Conservation (phyloP, 1,140 invertebrate species). For the Drosophila parabipectinata region DNA sequence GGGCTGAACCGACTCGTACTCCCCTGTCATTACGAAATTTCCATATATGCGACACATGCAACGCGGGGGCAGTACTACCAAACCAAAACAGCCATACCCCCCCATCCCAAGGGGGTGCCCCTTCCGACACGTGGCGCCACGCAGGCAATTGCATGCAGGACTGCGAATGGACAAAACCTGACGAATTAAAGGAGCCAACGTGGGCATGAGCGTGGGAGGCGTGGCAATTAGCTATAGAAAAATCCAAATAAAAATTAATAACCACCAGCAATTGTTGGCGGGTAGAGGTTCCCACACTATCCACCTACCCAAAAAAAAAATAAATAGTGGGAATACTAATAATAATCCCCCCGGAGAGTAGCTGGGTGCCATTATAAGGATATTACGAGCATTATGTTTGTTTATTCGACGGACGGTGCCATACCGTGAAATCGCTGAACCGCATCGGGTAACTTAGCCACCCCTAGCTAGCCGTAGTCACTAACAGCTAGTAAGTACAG, state of each 20-base stretch:
- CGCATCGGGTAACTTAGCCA: conserved; percentile 48
- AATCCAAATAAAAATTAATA: conserved; percentile 67
- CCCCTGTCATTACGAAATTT: conserved; percentile 72
- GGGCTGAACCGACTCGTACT: conserved; percentile 26
- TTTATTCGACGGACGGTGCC: conserved; percentile 62
- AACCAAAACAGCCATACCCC: neutral
- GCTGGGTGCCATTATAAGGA: conserved; percentile 47
- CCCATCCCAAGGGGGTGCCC: neutral
- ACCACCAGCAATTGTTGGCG: conserved; percentile 36
- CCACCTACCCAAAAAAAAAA: conserved; percentile 1
- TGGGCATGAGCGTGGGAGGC: conserved; percentile 23
- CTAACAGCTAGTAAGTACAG: conserved; percentile 52
- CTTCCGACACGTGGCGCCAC: conserved; percentile 29
- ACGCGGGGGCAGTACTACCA: conserved; percentile 8
- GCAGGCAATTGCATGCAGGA: conserved; percentile 27
- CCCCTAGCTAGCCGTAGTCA: conserved; percentile 36
- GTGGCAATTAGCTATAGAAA: conserved; percentile 52
- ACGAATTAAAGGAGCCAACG: conserved; percentile 25
- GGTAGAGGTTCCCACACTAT: conserved; percentile 57
- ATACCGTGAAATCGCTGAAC: conserved; percentile 74
- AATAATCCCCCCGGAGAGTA: conserved; percentile 25
- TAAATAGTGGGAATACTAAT: conserved; percentile 12
- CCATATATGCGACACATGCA: conserved; percentile 73
- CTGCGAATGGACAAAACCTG: conserved; percentile 21
- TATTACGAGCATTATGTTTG: conserved; percentile 72